A percentile compares a stretch with the other conserved stretches of the same genome.
Evolutionary conservation across 53 echinoderm and acorn worm species (phyloP).

Genomic region (Apostichopus leukothele): DNA sequence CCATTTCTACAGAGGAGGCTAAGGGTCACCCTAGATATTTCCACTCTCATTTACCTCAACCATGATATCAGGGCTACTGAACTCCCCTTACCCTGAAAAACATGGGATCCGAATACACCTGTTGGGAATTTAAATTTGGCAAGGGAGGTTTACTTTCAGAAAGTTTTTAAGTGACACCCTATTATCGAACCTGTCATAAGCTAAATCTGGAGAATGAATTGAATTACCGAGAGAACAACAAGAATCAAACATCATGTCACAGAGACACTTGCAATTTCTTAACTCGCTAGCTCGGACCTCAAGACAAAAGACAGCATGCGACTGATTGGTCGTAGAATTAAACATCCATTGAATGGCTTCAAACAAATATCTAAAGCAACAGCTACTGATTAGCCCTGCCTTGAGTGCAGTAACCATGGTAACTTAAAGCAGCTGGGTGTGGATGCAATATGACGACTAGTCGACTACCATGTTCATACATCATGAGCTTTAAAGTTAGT

Average conservation of each 20-base stretch:
- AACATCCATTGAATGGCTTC: too few relatives aligned
- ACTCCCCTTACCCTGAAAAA: neutral
- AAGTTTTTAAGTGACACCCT: neutral
- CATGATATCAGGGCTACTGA: neutral
- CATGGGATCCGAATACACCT: neutral
- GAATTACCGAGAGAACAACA: conserved; percentile 23
- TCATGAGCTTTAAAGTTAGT: too few relatives aligned
- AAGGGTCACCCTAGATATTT: neutral
- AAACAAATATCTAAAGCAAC: too few relatives aligned
- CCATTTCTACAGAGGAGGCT: neutral
- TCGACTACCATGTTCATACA: too few relatives aligned
- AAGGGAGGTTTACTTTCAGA: neutral
- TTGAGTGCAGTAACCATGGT: too few relatives aligned
- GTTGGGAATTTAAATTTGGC: neutral
- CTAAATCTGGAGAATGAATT: conserved; percentile 14
- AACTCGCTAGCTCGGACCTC: too few relatives aligned
- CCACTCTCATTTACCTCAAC: neutral
- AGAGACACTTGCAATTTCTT: neutral
- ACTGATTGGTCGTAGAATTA: too few relatives aligned
- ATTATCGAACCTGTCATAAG: neutral
- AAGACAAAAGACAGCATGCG: too few relatives aligned
- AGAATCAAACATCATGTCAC: neutral
- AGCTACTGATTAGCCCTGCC: too few relatives aligned
- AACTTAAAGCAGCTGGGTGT: too few relatives aligned
- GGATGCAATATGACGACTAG: too few relatives aligned